Evolutionary conservation across 2,113 vertebrate species (phyloP), one percentile per base, ranked within the genome.

Genomic region (Pandion haliaetus): DNA sequence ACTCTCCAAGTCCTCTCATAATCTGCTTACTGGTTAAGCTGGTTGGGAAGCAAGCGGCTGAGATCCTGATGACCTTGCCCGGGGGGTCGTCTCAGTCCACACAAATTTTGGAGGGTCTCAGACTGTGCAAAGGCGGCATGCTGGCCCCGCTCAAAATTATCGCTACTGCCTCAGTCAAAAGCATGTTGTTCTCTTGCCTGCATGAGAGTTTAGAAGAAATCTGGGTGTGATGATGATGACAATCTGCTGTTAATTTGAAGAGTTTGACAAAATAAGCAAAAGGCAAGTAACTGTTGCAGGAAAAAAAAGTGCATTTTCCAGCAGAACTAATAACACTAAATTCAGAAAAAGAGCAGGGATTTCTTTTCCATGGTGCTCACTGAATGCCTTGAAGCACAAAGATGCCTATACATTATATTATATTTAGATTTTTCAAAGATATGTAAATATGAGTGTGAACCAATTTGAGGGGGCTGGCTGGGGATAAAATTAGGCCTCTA

Each of bases 21-120:
- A 96, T 92, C 95, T 95, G 1, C 92, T 97, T 97, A 96, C 50
- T 63, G 28, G 50, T 42, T 97, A 97, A 96, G 85, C 79, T 94
- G 92, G 74, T 80, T 85, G 95, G 55, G 63, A 83, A 90, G 40
- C 58, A 88, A 69, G 59, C 5, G 2, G 63, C 55, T 77, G 55
- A 94, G 63, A 58, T 83, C 74, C 80, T 94, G 55, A 63, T 94
- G 93, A 93, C 79, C 82, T 93, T 82, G 80, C 67, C 50, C 8
- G 5, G 8, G 6, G 45, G 67, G 61, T 96, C 58, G 86, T 62
- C 42, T 93, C 50, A 59, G 85, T 73, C 54, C 85, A 80, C 40
- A 50, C 20, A 67, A 63, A n/a, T 61, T 63, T 83, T 29, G 55
- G 69, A 91, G 89, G 57, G 52, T 82, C 82, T 66, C 40, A 32